These are phyloP conservation scores for Neuroterus valhalla DNA, from an alignment of 1,140 invertebrate species.

Conservation along the genomic window DNA sequence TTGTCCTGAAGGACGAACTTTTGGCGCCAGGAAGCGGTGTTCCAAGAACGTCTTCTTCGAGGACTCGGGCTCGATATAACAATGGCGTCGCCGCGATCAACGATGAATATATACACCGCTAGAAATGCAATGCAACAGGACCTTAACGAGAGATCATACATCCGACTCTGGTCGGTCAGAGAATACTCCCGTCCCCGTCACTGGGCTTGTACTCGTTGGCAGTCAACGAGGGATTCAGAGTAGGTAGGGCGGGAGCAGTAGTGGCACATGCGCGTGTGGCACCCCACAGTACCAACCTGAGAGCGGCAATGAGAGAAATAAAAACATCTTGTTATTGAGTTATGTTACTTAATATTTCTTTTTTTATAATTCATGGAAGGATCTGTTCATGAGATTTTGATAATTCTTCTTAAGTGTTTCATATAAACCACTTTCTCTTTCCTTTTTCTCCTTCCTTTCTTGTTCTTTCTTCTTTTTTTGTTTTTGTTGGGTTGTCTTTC, in stretches of 20 bases:
- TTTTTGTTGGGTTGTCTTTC: too few species aligned
- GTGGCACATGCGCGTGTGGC: slow-evolving; percentile 25
- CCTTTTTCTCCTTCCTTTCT: too few species aligned
- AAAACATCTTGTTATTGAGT: not conserved
- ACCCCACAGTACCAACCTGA: slow-evolving; percentile 6
- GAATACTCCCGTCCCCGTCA: slow-evolving; percentile 32
- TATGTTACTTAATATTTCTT: too few species aligned
- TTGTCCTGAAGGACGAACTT: not conserved
- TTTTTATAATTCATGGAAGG: too few species aligned
- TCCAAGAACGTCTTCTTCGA: slow-evolving; percentile 1
- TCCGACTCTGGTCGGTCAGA: slow-evolving; percentile 46
- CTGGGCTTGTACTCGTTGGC: slow-evolving; percentile 24
- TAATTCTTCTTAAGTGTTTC: too few species aligned
- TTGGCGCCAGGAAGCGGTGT: not conserved
- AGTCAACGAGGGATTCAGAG: slow-evolving; percentile 26
- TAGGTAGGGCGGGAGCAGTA: slow-evolving; percentile 26
- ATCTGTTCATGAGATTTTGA: too few species aligned
- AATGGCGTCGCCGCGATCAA: slow-evolving; percentile 22
- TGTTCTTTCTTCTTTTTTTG: too few species aligned
- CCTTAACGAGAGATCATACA: slow-evolving; percentile 44
- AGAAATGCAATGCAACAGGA: slow-evolving; percentile 37
- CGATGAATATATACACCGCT: slow-evolving; percentile 37
- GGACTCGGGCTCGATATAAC: not conserved
- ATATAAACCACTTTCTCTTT: too few species aligned
- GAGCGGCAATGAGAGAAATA: not conserved